phyloP scores from a whole-genome alignment of 2,888 invertebrate species.

The Ophion costatus region DNA sequence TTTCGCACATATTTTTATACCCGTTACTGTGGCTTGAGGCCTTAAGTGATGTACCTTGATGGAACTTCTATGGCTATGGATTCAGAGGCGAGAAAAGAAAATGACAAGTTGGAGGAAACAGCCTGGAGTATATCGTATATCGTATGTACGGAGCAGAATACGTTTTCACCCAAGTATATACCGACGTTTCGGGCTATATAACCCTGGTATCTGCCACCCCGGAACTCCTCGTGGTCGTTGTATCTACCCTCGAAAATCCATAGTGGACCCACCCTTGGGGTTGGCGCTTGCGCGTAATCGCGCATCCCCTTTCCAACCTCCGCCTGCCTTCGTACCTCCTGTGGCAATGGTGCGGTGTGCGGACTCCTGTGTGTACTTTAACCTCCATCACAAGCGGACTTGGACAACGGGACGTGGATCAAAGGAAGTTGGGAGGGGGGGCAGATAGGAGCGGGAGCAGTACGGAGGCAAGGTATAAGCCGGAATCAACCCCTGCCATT shows the following conservation, averaged over 20 bases:
- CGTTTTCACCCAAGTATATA: conserved; percentile 35
- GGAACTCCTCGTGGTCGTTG: conserved; percentile 76
- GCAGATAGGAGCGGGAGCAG: conserved; percentile 12
- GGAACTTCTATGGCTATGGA: not conserved
- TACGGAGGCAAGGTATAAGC: conserved; percentile 43
- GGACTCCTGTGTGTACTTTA: conserved; percentile 20
- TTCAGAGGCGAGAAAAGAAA: not conserved
- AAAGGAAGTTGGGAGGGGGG: too few relatives aligned
- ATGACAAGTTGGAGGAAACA: not conserved
- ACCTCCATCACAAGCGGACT: conserved; percentile 51
- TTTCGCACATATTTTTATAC: too few relatives aligned
- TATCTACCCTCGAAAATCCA: conserved; percentile 83
- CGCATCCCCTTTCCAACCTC: conserved; percentile 42
- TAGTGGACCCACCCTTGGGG: conserved; percentile 80
- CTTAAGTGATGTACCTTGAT: not conserved
- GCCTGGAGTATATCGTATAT: conserved; percentile 3
- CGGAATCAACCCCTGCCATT: conserved; percentile 39
- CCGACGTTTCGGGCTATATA: conserved; percentile 65
- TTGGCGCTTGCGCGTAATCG: conserved; percentile 79
- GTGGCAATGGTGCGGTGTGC: not conserved
- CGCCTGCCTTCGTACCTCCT: conserved; percentile 23
- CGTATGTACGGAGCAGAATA: conserved; percentile 2
- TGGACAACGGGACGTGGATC: conserved; percentile 29
- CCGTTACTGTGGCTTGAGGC: too few relatives aligned
- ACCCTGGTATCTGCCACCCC: conserved; percentile 77